Base-by-base conservation (phyloP, 2,113 vertebrate genomes). In the Phaethornis superciliosus region DNA sequence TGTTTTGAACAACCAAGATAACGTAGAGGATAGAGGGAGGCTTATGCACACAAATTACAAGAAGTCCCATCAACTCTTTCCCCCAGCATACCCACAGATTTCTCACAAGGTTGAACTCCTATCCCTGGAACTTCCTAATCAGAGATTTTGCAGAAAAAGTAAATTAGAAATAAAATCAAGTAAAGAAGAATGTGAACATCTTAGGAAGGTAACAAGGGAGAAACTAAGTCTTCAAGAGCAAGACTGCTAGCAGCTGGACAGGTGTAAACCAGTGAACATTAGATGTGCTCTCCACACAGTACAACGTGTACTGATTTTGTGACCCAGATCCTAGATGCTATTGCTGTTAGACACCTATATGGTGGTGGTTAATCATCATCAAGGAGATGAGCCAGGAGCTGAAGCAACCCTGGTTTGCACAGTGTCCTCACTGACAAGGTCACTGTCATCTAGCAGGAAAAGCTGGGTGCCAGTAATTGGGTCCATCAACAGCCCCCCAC, bases 401-500 rank as follows among this genome's bases (percentile, higher is more conserved):
- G 26, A 87, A 28, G 33, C 15, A 49, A 4, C 4, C 4, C 12
- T 3, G 0, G 35, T 7, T 14, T 10, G 12, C 27, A 19, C 9
- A 47, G 26, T 71, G 19, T 15, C 32, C 19, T 89, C 52, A 3
- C 8, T 71, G 65, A 54, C 22, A 49, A 58, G 19, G 16, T 8
- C 28, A 64, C 19, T 70, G 46, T 35, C 23, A 52, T 75, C 58
- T 13, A 51, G 14, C 30, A 65, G 23, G 16, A 18, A 81, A n/a
- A 90, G n/a, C 4, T 67, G 35, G 8, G 13, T 44, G 27, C 15
- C 80, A 58, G 17, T 56, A 71, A n/a, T 7, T 42, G 26, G 7
- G 19, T 28, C 10, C 12, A 16, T 13, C 37, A 78, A 42, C 7
- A 81, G 12, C 6, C 3, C 3, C 5, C 3, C 3, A 0, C 2